Evolutionary conservation across 2,888 invertebrate species (phyloP).

Genomic region (Endotricha flammealis): DNA sequence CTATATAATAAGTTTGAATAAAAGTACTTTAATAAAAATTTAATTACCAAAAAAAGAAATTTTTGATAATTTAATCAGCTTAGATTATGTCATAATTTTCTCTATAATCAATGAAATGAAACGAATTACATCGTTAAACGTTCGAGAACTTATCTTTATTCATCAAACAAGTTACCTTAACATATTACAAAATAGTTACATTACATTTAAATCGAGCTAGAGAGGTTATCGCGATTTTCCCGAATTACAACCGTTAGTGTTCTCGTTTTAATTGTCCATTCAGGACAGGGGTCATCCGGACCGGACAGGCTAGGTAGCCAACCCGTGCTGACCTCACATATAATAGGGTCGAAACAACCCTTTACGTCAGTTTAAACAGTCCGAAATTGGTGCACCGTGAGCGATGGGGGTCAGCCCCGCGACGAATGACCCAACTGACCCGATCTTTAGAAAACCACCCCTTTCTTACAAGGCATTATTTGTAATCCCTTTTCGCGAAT

Average conservation of each 20-base stretch:
- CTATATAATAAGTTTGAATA: no score
- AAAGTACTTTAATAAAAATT: no score
- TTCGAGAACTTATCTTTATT: background rate
- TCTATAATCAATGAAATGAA: no score
- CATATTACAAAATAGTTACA: constrained; percentile 36
- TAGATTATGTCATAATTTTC: no score
- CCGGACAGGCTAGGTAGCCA: constrained; percentile 63
- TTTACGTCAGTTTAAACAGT: constrained; percentile 70
- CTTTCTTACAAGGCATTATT: constrained; percentile 76
- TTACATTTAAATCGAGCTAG: constrained; percentile 40
- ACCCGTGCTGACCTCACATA: constrained; percentile 67
- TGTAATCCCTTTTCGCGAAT: constrained; percentile 79
- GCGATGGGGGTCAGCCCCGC: constrained; percentile 72
- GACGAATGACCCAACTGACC: constrained; percentile 70
- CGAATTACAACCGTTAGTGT: constrained; percentile 56
- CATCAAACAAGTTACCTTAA: constrained; percentile 19
- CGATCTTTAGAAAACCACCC: constrained; percentile 58
- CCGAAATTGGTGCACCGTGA: constrained; percentile 73
- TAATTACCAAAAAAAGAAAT: no score
- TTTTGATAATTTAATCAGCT: no score
- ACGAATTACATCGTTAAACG: no score
- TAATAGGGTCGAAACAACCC: constrained; percentile 63
- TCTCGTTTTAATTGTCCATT: constrained; percentile 74
- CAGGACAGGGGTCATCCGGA: constrained; percentile 52
- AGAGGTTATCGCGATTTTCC: constrained; percentile 73